Evolutionary conservation across 2,888 invertebrate genomes (phyloP).

Genomic region (Lissonota sp.): DNA sequence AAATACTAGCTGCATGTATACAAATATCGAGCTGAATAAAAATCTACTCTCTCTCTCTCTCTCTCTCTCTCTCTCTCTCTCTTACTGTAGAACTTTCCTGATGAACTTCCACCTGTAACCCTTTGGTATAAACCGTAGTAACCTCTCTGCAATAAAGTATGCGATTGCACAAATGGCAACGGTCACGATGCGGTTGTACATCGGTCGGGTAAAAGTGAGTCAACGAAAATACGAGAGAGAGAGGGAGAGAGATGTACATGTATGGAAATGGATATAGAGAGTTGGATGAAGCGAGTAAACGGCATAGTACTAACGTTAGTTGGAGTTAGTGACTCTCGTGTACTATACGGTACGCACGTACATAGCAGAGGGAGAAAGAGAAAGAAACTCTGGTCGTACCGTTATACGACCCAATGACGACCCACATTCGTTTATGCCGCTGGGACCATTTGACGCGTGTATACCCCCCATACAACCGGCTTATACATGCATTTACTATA

Average conservation of each 20-base stretch:
- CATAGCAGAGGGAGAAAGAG: constrained; percentile 31
- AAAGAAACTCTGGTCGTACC: constrained; percentile 73
- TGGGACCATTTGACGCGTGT: constrained; percentile 48
- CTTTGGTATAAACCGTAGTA: constrained; percentile 32
- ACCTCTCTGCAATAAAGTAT: constrained; percentile 44
- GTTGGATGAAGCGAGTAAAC: constrained; percentile 50
- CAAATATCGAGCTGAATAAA: no score
- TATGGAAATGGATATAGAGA: constrained; percentile 1
- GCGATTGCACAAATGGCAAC: constrained; percentile 60
- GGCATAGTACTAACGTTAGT: constrained; percentile 49
- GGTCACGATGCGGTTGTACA: constrained; percentile 54
- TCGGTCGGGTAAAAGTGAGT: constrained; percentile 21
- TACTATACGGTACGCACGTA: constrained; percentile 40
- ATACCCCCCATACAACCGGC: constrained; percentile 18
- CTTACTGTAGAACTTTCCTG: no score
- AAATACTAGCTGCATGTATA: no score
- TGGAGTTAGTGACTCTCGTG: constrained; percentile 40
- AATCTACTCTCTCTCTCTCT: no score
- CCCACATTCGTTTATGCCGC: constrained; percentile 71
- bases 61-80: no score
- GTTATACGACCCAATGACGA: constrained; percentile 82
- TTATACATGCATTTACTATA: constrained; percentile 1
- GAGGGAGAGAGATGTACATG: constrained; percentile 1
- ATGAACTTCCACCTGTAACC: constrained; percentile 49
- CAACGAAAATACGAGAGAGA: constrained; percentile 17